Conservation (phyloP, 1,140 invertebrate species). For the Drosophila pandora region DNA sequence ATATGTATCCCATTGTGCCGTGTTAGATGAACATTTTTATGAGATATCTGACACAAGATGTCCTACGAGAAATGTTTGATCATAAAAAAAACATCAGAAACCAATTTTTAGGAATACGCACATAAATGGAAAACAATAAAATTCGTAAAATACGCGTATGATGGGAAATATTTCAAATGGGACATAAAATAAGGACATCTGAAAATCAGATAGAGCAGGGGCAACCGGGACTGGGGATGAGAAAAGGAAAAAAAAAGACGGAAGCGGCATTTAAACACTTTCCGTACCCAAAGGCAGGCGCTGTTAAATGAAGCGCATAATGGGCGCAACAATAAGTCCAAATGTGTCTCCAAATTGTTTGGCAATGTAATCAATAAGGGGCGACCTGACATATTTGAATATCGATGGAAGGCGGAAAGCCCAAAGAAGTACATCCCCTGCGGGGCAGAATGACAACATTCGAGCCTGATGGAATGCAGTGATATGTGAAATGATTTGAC, state of each 20-base stretch:
- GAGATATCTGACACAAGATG: slow-evolving; percentile 54
- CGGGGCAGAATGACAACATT: slow-evolving; percentile 35
- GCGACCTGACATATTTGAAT: slow-evolving; percentile 38
- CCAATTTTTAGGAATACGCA: slow-evolving; percentile 71
- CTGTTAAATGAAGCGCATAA: slow-evolving; percentile 76
- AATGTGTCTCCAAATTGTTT: slow-evolving; percentile 62
- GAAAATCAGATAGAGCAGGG: slow-evolving; percentile 1
- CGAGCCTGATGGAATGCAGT: slow-evolving; percentile 57
- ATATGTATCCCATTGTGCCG: slow-evolving; percentile 6
- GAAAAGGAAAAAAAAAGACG: slow-evolving; percentile 40
- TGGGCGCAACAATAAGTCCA: slow-evolving; percentile 63
- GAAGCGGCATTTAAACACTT: slow-evolving; percentile 72
- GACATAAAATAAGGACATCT: slow-evolving; percentile 42
- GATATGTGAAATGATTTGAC: slow-evolving; percentile 76
- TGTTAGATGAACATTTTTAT: slow-evolving; percentile 33
- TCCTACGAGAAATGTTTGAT: slow-evolving; percentile 54
- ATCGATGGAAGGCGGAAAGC: slow-evolving; percentile 34
- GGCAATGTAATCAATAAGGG: slow-evolving; percentile 66
- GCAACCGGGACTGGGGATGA: neutral
- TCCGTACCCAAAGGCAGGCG: slow-evolving; percentile 44
- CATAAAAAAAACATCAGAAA: slow-evolving; percentile 76
- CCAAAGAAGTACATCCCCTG: slow-evolving; percentile 2
- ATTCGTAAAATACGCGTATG: slow-evolving; percentile 17
- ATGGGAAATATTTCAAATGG: slow-evolving; percentile 33
- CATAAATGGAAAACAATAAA: slow-evolving; percentile 77